phyloP scores from a whole-genome alignment of 2,888 invertebrate species.

The Brenthis ino region DNA sequence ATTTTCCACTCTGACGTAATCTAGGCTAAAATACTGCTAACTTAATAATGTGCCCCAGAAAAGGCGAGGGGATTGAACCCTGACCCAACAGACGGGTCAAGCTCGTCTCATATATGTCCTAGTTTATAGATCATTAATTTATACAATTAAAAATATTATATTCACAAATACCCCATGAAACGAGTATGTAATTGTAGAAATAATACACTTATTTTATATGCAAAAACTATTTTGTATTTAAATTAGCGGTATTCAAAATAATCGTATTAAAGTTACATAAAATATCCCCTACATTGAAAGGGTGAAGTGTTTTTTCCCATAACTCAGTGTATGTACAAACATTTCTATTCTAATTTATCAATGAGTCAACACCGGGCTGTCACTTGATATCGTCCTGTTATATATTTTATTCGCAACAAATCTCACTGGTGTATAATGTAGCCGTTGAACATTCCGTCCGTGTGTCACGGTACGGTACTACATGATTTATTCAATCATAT shows the following conservation, averaged over 20 bases:
- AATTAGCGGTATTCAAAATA: slow-evolving; percentile 4
- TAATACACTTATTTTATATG: too few relatives aligned
- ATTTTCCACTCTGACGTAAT: too few relatives aligned
- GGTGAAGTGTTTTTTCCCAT: slow-evolving; percentile 5
- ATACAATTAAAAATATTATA: too few relatives aligned
- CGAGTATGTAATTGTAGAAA: too few relatives aligned
- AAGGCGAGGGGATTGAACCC: too few relatives aligned
- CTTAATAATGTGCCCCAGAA: too few relatives aligned
- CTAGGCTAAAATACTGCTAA: too few relatives aligned
- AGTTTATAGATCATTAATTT: too few relatives aligned
- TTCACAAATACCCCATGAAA: too few relatives aligned
- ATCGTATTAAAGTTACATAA: neutral
- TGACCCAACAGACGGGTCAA: too few relatives aligned
- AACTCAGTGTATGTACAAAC: slow-evolving; percentile 17
- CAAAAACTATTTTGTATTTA: too few relatives aligned
- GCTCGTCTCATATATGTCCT: too few relatives aligned
- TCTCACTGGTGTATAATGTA: slow-evolving; percentile 39
- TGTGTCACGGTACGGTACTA: slow-evolving; percentile 18
- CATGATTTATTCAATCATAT: slow-evolving; percentile 28
- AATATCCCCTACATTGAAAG: neutral
- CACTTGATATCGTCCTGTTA: slow-evolving; percentile 54
- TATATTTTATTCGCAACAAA: slow-evolving; percentile 64
- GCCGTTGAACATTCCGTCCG: slow-evolving; percentile 23
- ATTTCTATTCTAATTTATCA: slow-evolving; percentile 23
- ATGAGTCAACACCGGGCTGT: slow-evolving; percentile 44